A percentile compares a stretch with the other conserved stretches of the same genome.
Evolutionary conservation across 2,113 vertebrate species (phyloP).

Genomic region (Ascaphus truei): DNA sequence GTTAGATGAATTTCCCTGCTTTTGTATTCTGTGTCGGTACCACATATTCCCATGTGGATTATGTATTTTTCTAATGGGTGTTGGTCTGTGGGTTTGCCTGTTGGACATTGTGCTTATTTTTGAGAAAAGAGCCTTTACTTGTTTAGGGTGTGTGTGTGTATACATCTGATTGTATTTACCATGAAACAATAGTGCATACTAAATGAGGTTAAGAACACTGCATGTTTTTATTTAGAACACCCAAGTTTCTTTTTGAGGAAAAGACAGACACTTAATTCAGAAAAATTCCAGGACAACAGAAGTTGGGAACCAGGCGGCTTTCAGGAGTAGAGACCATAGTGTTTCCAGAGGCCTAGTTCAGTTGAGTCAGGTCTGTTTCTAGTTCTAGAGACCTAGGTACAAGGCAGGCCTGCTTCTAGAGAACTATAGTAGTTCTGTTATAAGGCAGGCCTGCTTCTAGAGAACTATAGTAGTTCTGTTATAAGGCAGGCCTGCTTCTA

Average conservation of each 20-base stretch:
- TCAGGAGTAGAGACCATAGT: too few relatives aligned
- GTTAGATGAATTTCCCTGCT: not conserved
- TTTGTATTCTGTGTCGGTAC: not conserved
- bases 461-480: too few relatives aligned
- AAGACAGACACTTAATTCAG: not conserved
- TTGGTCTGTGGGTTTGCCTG: slow-evolving; percentile 1
- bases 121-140: not conserved
- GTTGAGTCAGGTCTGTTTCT: too few relatives aligned
- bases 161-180: not conserved
- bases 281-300: not conserved
- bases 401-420: too few relatives aligned
- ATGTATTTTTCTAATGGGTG: slow-evolving; percentile 1
- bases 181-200: not conserved
- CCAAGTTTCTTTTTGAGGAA: not conserved
- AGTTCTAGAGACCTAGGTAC: too few relatives aligned
- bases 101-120: not conserved
- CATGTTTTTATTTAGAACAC: not conserved
- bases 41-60: too few relatives aligned
- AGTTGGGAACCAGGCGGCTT: not conserved
- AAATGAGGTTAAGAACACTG: too few relatives aligned
- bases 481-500: too few relatives aligned
- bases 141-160: slow-evolving; percentile 6
- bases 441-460: too few relatives aligned
- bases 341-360: too few relatives aligned
- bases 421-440: too few relatives aligned